Conservation (phyloP, 2,797 vertebrate species). For the Channallabes apus region DNA sequence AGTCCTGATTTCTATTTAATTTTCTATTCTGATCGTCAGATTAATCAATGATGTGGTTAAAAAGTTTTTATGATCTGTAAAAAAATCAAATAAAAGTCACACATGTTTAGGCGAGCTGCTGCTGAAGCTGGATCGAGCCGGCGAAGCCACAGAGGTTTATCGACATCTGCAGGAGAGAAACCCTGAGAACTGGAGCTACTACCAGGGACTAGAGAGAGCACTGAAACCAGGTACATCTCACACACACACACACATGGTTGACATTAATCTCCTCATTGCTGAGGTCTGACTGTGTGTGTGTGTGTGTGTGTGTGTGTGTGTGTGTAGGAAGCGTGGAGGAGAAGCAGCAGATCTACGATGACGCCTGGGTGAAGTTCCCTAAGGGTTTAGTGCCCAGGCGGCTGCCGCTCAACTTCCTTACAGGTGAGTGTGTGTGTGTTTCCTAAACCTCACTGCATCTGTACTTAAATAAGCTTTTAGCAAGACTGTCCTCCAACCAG, state of each 20-base stretch:
- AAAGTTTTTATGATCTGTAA: neutral
- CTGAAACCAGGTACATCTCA: slow-evolving; percentile 84
- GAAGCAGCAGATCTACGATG: slow-evolving; percentile 91
- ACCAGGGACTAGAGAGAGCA: slow-evolving; percentile 92
- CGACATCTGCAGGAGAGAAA: slow-evolving; percentile 90
- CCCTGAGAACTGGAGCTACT: slow-evolving; percentile 98
- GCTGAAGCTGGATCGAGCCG: slow-evolving; percentile 85
- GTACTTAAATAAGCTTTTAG: neutral
- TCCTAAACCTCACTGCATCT: neutral
- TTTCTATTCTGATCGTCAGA: neutral
- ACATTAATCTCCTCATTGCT: neutral
- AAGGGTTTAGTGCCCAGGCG: slow-evolving; percentile 92
- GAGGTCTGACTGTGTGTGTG: neutral
- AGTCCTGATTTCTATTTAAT: too few relatives aligned
- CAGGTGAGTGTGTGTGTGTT: slow-evolving; percentile 68
- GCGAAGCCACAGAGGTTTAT: slow-evolving; percentile 91
- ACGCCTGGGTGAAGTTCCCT: slow-evolving; percentile 93
- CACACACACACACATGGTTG: neutral
- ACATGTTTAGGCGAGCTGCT: slow-evolving; percentile 83
- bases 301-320: neutral
- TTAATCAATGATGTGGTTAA: neutral
- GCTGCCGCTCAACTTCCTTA: slow-evolving; percentile 91
- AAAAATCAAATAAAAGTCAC: neutral
- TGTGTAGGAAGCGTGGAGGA: slow-evolving; percentile 85
- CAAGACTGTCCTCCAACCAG: neutral